A percentile compares a stretch with the other conserved stretches of the same genome.
Conservation (phyloP, 2,113 vertebrate genomes). For the Zosterops japonicus region DNA sequence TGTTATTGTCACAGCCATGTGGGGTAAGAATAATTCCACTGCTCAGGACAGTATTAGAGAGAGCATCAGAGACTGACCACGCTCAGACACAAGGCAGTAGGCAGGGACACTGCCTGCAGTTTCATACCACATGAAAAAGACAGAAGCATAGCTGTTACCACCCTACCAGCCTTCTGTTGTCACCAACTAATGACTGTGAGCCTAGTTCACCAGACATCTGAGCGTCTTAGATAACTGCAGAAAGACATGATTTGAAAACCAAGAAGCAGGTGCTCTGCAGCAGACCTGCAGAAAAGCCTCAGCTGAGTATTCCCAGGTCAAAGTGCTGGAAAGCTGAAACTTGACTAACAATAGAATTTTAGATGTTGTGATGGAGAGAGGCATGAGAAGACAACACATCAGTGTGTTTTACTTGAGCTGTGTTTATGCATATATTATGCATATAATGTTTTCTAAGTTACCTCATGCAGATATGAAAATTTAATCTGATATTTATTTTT, state of each 20-base stretch:
- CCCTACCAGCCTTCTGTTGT: background rate
- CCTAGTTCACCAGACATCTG: background rate
- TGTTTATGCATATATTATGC: background rate
- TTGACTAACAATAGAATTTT: background rate
- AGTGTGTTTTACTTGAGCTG: background rate
- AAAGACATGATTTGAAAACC: background rate
- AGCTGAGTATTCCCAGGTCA: background rate
- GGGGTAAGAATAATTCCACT: background rate
- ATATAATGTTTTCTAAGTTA: background rate
- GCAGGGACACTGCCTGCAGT: background rate
- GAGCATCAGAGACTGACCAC: accelerated
- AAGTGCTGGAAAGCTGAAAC: background rate
- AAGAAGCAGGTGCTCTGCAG: background rate
- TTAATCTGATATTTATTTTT: background rate
- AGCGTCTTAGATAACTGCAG: background rate
- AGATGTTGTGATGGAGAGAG: background rate
- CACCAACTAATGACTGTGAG: background rate
- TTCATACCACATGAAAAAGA: background rate
- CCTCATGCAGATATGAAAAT: background rate
- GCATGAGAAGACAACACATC: background rate
- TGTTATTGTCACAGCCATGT: background rate
- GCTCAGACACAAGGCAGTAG: background rate
- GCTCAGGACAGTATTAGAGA: background rate
- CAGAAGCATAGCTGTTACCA: background rate
- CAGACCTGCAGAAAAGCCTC: background rate